Base-by-base conservation (phyloP, 2,113 vertebrate genomes). In the Clarias batrachus region DNA sequence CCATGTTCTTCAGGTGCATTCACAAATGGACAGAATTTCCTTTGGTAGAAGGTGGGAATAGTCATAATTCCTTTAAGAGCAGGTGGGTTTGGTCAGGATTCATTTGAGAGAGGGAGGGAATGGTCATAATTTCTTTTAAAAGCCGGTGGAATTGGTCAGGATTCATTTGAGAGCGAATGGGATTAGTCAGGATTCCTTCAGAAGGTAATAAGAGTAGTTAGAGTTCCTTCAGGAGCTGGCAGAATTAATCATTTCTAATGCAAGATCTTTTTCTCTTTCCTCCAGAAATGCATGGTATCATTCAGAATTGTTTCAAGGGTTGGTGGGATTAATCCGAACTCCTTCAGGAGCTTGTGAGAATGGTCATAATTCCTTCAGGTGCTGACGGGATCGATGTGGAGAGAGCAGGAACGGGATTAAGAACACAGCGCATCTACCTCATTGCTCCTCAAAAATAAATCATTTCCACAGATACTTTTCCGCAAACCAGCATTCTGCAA, bases 271-370 rank as follows among this genome's bases (percentile, higher is more conserved):
- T 63, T 82, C 66, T 52, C 54, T 1, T 77, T 54, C 23, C 48
- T n/a, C n/a, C 48, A 52, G 16, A 8, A 30, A 2, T 9, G 0
- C 5, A 7, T 0, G 9, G 10, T 6, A 57, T 0, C 19, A 14
- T n/a, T 78, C 0, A 27, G 25, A 78, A 30, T 30, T 78, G n/a
- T 1, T 21, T 79, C 27, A 30, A n/a, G 16, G 3, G 52, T 8
- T 14, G 13, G 54, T 5, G 0, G 6, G 25, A 76, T 14, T 27
- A 5, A 25, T 56, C 11, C 54, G 1, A 76, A 25, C 25, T 13
- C 37, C 23, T 52, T 76, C 10, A 52, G 23, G 4, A 54, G 11
- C 41, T 25, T 4, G 48, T 2, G 14, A 14, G 4, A 56, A 6
- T 54, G 52, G 48, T 9, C 48, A 56, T 1, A 57, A 30, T 57